Percentiles rank a stretch among this genome's conserved stretches.
Evolutionary conservation across 2,888 invertebrate species (phyloP).

Genomic region (Pachymerium ferrugineum): DNA sequence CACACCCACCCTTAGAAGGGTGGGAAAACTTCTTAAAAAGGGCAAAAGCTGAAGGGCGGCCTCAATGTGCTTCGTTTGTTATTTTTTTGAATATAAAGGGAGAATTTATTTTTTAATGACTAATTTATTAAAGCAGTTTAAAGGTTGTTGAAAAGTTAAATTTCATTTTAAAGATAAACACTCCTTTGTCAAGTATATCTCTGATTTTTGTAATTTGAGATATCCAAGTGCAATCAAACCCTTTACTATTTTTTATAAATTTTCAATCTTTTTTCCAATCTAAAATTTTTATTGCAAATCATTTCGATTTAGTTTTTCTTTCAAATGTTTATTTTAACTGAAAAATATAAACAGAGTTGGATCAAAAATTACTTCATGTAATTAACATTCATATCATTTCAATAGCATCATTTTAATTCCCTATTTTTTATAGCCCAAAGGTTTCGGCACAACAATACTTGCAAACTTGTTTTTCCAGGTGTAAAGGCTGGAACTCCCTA

Average conservation of each 20-base stretch:
- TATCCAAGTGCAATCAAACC: background rate
- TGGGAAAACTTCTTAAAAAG: background rate
- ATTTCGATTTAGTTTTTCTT: background rate
- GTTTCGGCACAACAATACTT: background rate
- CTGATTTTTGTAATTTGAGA: slow-evolving; percentile 4
- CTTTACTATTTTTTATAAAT: background rate
- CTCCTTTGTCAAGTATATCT: slow-evolving; percentile 6
- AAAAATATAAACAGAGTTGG: too few relatives aligned
- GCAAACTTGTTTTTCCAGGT: slow-evolving; percentile 6
- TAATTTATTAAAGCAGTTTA: background rate
- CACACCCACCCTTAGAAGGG: slow-evolving; percentile 5
- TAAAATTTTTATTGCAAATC: background rate
- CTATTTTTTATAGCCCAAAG: too few relatives aligned
- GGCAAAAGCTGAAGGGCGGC: background rate
- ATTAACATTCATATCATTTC: too few relatives aligned
- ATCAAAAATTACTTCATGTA: too few relatives aligned
- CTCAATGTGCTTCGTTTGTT: too few relatives aligned
- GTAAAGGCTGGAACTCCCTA: background rate
- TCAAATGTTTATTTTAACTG: too few relatives aligned
- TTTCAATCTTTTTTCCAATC: background rate
- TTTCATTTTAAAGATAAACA: slow-evolving; percentile 22
- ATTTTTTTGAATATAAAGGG: background rate
- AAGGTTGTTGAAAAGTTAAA: background rate
- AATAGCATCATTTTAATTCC: too few relatives aligned
- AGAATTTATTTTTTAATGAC: too few relatives aligned